These are phyloP conservation scores for Drosophila novamexicana DNA, from an alignment of 1,140 invertebrate genomes.

Conservation along the genomic window DNA sequence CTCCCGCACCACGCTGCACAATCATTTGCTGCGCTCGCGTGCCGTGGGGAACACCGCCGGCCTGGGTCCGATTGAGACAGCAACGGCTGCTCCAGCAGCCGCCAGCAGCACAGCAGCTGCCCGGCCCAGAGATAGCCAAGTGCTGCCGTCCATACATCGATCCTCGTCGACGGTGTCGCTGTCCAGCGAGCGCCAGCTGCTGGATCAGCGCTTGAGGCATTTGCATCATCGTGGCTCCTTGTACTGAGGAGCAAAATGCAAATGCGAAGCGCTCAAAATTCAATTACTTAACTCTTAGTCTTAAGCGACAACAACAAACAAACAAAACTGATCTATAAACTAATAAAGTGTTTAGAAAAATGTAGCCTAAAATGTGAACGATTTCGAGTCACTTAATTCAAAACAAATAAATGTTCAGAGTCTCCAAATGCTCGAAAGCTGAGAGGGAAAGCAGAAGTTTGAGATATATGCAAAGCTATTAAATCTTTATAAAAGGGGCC, in stretches of 20 bases:
- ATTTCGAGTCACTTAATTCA: too few species aligned
- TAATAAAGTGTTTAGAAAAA: constrained; percentile 44
- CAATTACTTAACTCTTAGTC: constrained; percentile 42
- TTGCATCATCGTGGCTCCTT: constrained; percentile 79
- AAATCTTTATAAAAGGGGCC: too few species aligned
- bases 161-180: constrained; percentile 68
- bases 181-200: constrained; percentile 70
- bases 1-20: constrained; percentile 66
- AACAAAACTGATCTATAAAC: constrained; percentile 35
- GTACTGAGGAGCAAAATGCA: constrained; percentile 50
- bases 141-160: constrained; percentile 66
- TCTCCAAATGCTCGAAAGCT: too few species aligned
- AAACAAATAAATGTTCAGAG: too few species aligned
- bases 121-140: constrained; percentile 2
- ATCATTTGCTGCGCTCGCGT: constrained; percentile 74
- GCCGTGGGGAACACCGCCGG: constrained; percentile 65
- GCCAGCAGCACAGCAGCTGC: constrained; percentile 7
- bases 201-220: constrained; percentile 73
- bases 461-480: too few species aligned
- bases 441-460: too few species aligned
- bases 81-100: constrained; percentile 14
- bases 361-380: constrained; percentile 4
- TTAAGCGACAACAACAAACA: constrained; percentile 33
- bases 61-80: constrained; percentile 48
- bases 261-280: constrained; percentile 36